phyloP scores from a whole-genome alignment of 92 coral and sea anemone species.

The Porites lobata region DNA sequence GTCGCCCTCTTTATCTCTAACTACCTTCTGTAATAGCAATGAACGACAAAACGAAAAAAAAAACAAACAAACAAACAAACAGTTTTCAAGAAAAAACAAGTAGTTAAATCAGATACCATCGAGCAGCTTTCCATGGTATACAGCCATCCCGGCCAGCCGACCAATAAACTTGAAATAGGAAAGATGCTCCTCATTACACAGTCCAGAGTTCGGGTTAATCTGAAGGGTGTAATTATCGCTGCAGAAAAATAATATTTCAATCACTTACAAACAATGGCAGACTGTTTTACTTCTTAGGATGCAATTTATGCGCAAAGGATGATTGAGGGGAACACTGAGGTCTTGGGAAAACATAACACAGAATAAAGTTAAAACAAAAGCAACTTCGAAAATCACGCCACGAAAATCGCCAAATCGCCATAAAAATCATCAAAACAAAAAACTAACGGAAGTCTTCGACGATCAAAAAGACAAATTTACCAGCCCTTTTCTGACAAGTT shows the following conservation, averaged over 20 bases:
- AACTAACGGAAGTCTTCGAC: too few species aligned
- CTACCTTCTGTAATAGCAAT: too few species aligned
- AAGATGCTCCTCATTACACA: conserved; percentile 97
- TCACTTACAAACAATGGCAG: not conserved
- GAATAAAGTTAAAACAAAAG: too few species aligned
- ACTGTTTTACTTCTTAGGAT: too few species aligned
- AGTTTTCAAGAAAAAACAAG: not conserved
- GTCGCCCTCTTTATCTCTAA: too few species aligned
- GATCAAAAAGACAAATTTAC: too few species aligned
- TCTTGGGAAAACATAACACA: too few species aligned
- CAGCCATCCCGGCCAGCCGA: conserved; percentile 99
- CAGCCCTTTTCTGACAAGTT: too few species aligned
- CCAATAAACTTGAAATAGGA: conserved; percentile 98
- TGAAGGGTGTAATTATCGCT: conserved; percentile 99
- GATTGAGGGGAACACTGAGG: too few species aligned
- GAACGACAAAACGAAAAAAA: not conserved
- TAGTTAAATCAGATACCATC: conserved; percentile 75
- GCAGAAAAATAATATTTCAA: not conserved
- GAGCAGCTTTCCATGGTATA: conserved; percentile 95
- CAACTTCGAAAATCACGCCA: too few species aligned
- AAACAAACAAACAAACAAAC: not conserved
- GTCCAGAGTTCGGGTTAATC: conserved; percentile 98
- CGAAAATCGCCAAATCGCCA: too few species aligned
- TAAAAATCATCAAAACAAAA: too few species aligned
- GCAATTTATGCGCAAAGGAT: not conserved